A percentile compares a stretch with the other conserved stretches of the same genome.
phyloP scores from a whole-genome alignment of 1,140 invertebrate genomes.

The Bombus haemorrhoidalis region DNA sequence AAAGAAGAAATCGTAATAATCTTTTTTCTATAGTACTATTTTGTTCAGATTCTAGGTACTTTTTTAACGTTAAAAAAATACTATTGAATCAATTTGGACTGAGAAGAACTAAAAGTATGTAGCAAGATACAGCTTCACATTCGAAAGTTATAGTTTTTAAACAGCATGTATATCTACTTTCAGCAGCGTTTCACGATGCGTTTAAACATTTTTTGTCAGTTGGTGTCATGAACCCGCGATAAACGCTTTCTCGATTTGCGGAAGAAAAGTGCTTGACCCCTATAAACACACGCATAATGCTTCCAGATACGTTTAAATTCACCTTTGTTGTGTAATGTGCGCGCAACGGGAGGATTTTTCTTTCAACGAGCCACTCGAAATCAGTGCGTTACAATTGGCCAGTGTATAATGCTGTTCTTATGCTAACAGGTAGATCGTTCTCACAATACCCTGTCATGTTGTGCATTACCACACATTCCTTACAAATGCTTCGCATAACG shows the following conservation, averaged over 20 bases:
- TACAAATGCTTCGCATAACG: not conserved
- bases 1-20: no score
- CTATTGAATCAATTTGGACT: no score
- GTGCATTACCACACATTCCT: constrained; percentile 13
- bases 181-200: not conserved
- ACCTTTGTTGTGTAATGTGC: not conserved
- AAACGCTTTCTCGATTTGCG: constrained; percentile 2
- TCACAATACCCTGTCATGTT: constrained; percentile 18
- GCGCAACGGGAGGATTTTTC: constrained; percentile 1
- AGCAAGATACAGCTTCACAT: no score
- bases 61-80: no score
- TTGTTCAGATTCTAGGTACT: no score
- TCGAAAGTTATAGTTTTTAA: no score
- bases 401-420: constrained; percentile 12
- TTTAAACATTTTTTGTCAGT: not conserved
- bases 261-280: not conserved
- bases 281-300: not conserved
- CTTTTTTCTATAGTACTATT: no score
- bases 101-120: no score
- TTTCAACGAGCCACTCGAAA: constrained; percentile 11
- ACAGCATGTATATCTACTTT: no score
- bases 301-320: not conserved
- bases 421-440: constrained; percentile 24
- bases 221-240: no score
- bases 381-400: not conserved